These are phyloP conservation scores for Synergus umbraculus DNA, from an alignment of 2,888 invertebrate species.

Conservation along the genomic window DNA sequence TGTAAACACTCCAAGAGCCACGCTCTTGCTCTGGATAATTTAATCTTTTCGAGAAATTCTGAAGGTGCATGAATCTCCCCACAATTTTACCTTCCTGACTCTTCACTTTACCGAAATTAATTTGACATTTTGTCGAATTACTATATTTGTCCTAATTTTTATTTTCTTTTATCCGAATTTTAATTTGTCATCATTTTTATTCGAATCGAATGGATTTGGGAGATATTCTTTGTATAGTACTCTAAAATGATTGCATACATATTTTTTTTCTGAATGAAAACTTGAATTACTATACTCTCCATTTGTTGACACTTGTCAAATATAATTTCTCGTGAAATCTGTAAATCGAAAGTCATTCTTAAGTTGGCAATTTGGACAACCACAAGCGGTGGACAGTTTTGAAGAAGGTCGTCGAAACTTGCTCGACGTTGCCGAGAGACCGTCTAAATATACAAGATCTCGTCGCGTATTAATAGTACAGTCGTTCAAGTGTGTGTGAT, in stretches of 20 bases:
- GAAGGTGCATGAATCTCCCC: neutral
- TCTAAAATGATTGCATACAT: too few relatives aligned
- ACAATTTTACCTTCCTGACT: too few relatives aligned
- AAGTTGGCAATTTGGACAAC: conserved; percentile 20
- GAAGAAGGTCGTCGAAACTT: conserved; percentile 42
- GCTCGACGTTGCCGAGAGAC: conserved; percentile 52
- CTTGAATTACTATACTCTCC: too few relatives aligned
- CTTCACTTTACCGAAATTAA: too few relatives aligned
- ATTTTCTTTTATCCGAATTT: too few relatives aligned
- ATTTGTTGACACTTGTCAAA: neutral
- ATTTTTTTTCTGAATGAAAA: too few relatives aligned
- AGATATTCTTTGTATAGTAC: too few relatives aligned
- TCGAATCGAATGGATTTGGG: too few relatives aligned
- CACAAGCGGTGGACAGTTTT: neutral
- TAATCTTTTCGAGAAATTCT: neutral
- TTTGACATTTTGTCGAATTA: too few relatives aligned
- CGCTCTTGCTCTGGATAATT: neutral
- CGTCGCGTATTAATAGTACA: conserved; percentile 57
- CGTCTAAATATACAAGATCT: conserved; percentile 59
- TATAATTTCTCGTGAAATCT: neutral
- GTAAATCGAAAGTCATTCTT: neutral
- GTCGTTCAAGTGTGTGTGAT: conserved; percentile 25
- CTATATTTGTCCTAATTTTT: too few relatives aligned
- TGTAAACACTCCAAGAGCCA: neutral
- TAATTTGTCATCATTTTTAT: too few relatives aligned